Conservation (phyloP, 2,888 invertebrate species). For the Salticus scenicus region DNA sequence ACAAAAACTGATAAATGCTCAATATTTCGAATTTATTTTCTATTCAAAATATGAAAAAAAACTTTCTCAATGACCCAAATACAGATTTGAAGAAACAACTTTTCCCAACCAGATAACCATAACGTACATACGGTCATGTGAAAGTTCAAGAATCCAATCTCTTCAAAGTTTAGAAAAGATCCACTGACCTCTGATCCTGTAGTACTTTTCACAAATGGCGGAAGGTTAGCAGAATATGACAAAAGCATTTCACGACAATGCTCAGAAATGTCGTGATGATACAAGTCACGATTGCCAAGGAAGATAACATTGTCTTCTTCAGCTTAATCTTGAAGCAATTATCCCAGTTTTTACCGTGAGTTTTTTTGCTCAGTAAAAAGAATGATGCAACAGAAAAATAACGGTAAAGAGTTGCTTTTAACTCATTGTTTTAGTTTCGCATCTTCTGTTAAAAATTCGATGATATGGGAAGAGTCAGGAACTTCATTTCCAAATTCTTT, state of each 20-base stretch:
- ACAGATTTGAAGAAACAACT: neutral
- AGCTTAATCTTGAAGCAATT: slow-evolving; percentile 35
- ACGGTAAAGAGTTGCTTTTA: neutral
- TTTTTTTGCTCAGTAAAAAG: slow-evolving; percentile 10
- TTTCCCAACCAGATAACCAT: slow-evolving; percentile 9
- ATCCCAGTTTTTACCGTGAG: slow-evolving; percentile 24
- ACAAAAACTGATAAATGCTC: no score
- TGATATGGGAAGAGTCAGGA: slow-evolving; percentile 24
- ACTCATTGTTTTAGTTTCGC: slow-evolving; percentile 39
- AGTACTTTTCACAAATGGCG: slow-evolving; percentile 30
- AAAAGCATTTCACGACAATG: slow-evolving; percentile 55
- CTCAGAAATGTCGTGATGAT: slow-evolving; percentile 57
- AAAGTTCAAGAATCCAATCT: slow-evolving; percentile 34
- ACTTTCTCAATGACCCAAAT: neutral
- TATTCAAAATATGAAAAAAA: no score
- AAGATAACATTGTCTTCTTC: slow-evolving; percentile 61
- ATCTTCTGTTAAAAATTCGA: neutral
- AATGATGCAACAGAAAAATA: slow-evolving; percentile 46
- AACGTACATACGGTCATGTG: slow-evolving; percentile 27
- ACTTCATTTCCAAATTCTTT: neutral
- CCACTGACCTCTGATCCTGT: slow-evolving; percentile 42
- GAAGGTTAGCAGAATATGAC: slow-evolving; percentile 40
- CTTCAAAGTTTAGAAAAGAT: slow-evolving; percentile 27
- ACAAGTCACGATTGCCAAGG: slow-evolving; percentile 33
- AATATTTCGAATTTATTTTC: no score